phyloP scores from a whole-genome alignment of 2,888 invertebrate species.

The Hartigia nigra region DNA sequence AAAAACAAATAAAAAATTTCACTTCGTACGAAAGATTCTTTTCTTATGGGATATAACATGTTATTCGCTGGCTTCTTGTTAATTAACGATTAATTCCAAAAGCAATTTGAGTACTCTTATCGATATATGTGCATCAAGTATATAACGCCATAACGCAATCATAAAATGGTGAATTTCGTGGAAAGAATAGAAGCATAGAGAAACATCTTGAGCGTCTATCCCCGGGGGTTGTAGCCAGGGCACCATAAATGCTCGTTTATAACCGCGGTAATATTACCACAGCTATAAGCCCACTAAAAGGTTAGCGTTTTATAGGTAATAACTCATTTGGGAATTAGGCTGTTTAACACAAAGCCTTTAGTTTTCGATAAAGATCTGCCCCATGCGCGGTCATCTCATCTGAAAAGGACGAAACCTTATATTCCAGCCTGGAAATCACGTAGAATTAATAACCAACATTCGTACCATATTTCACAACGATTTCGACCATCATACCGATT shows the following conservation, averaged over 20 bases:
- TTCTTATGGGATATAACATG: not conserved
- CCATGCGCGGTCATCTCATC: not conserved
- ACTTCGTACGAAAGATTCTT: not conserved
- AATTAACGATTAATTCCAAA: not conserved
- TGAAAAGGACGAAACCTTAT: not conserved
- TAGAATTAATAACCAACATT: not conserved
- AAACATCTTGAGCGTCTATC: not conserved
- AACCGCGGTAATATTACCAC: constrained; percentile 58
- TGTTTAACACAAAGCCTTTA: constrained; percentile 56
- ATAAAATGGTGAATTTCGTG: constrained; percentile 46
- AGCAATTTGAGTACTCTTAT: not conserved
- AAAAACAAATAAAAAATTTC: not conserved
- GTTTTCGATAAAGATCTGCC: constrained; percentile 49
- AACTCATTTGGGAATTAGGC: constrained; percentile 59
- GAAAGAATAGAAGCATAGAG: constrained; percentile 31
- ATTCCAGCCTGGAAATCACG: not conserved
- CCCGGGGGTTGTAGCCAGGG: constrained; percentile 16
- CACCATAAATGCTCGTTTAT: constrained; percentile 58
- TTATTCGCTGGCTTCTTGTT: not conserved
- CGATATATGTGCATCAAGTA: not conserved
- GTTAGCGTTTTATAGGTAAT: constrained; percentile 56
- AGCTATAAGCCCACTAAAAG: constrained; percentile 47
- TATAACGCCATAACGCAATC: constrained; percentile 32
- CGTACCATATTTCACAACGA: not conserved
- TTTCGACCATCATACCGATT: not conserved